Evolutionary conservation across 1,140 invertebrate genomes (phyloP), one percentile per base, ranked within the genome.

Genomic region (Drosophila tsacasi): DNA sequence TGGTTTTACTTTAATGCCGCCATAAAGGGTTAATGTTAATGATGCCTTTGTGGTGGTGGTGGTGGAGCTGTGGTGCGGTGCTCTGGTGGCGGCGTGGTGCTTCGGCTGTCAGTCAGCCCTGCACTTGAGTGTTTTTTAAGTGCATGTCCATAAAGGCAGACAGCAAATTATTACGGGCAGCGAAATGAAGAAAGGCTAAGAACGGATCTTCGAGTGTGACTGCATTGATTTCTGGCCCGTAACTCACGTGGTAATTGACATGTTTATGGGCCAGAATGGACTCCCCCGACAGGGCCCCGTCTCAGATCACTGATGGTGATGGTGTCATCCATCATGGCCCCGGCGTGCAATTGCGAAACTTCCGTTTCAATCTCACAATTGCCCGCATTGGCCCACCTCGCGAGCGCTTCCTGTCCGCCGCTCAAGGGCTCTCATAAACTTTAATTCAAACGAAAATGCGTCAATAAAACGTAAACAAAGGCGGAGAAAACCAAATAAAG

Each of bases 21-120:
- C 83, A 89, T 87, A 87, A 87, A 87, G 83, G 84, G 84, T 87
- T 87, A 87, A 86, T 86, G 83, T 81, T 86, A 82, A 87, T 87
- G 83, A 80, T 83, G 83, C 83, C 79, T 83, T 32, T 63, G 21
- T 35, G 73, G 52, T 60, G 64, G 42, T 52, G 47, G 39, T 40
- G 63, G 44, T 60, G 63, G 42, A 40, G 50, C 39, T 49, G 30
- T 17, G 21, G 44, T 25, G 6, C 46, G n/a, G n/a, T n/a, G n/a
- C n/a, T n/a, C n/a, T 65, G 62, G 30, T 32, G 30, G 30, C 30
- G 8, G 30, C 7, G 30, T 30, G 32, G 39, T 73, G 49, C 32
- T 13, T 27, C 23, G 35, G 19, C 9, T 72, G 66, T 52, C 82
- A 71, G 75, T 78, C 77, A 74, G 83, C 79, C 80, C 74, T 86